Evolutionary conservation across 2,113 vertebrate species (phyloP).

Genomic region (Dendrocopos noguchii): DNA sequence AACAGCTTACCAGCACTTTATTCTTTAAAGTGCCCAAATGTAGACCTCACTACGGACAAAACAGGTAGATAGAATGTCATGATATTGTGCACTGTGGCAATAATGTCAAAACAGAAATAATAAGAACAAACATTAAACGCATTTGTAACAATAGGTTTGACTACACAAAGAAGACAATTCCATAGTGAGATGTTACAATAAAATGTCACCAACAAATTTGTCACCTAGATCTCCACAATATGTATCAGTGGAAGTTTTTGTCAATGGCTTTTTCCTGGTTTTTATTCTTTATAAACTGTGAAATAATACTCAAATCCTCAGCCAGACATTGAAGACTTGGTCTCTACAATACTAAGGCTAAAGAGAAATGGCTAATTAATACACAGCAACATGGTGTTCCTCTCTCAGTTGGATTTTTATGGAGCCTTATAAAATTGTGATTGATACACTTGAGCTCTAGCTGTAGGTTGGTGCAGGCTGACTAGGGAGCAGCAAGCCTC

Average conservation of each 20-base stretch:
- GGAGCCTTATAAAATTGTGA: background rate
- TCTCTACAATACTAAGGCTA: background rate
- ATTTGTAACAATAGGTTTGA: background rate
- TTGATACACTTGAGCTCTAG: background rate
- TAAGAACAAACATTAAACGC: background rate
- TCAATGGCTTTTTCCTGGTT: background rate
- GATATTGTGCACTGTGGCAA: background rate
- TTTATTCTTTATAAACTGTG: background rate
- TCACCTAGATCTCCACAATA: background rate
- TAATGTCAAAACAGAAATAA: background rate
- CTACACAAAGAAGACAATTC: background rate
- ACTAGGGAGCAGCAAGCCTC: background rate
- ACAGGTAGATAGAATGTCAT: background rate
- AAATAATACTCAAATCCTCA: background rate
- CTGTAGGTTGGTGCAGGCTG: background rate
- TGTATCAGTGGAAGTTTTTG: background rate
- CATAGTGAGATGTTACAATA: background rate
- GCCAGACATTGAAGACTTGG: background rate
- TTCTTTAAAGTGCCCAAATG: background rate
- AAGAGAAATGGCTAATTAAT: background rate
- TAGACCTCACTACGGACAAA: background rate
- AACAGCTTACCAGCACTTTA: background rate
- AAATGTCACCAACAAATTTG: background rate
- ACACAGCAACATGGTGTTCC: background rate
- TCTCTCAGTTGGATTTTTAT: background rate